Base-by-base conservation (phyloP, 2,113 vertebrate species). In the Antechinus stuartii region DNA sequence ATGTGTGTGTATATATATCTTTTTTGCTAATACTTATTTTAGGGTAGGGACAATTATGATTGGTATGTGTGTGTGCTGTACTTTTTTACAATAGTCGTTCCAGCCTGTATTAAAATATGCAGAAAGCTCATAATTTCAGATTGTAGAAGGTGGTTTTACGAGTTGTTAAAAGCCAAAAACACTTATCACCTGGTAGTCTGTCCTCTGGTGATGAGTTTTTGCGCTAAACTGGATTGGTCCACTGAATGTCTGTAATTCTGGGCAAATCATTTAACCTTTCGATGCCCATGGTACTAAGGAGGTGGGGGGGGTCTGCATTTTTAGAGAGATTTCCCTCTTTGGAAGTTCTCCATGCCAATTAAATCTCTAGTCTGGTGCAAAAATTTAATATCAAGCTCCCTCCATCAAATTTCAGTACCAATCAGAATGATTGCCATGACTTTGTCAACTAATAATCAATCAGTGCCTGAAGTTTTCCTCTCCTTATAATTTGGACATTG, bases 371-470 rank as follows among this genome's bases (percentile, higher is more conserved):
- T 84, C 68, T 42, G 16, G n/a, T 84, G 23, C 68, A 42, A 42
- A 84, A 84, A 84, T 22, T 42, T n/a, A 42, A 84, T 22, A 19
- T 42, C n/a, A 76, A 42, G 35, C 19, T 54, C 19, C 55, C 24
- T 25, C n/a, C 16, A 5, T 2, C 68, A 95, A 92, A 97, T 95
- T 76, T 97, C 95, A 95, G 2, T 93, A 46, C 90, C 8, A 7
- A 68, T 93, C 22, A 57, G 12, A 49, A 95, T 91, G 56, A 19
- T 57, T 95, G 96, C 54, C 19, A 35, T 90, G 92, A 89, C 89
- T 35, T 68, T 76, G 93, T 57, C 93, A 90, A 23, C n/a, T 35
- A 42, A 23, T 84, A 42, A 84, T 76, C 68, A 76, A 30, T 76
- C 30, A 76, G 2, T 61, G 27, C 27, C 27, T 35, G 54, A 35